Percentiles rank a stretch among this genome's conserved stretches.
Conservation (phyloP, 2,888 invertebrate genomes). For the Drepana falcataria region DNA sequence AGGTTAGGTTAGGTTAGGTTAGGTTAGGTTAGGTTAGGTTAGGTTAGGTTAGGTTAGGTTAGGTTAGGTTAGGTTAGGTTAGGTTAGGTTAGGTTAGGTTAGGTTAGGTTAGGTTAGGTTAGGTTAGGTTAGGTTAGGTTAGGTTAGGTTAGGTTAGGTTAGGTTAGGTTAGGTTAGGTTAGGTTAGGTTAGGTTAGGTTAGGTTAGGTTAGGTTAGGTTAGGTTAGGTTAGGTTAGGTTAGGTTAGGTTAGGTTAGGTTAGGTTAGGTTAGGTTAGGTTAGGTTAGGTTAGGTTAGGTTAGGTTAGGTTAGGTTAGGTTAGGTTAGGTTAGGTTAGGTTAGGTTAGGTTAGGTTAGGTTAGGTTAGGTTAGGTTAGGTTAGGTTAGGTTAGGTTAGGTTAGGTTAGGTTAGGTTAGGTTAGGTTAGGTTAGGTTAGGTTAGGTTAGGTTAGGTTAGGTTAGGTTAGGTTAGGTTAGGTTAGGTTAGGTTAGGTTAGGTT, state of each 20-base stretch:
- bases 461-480: too few relatives aligned
- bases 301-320: slow-evolving; percentile 9
- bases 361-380: slow-evolving; percentile 11
- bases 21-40: slow-evolving; percentile 2
- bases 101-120: slow-evolving; percentile 11
- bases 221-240: slow-evolving; percentile 7
- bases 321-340: slow-evolving; percentile 8
- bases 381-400: slow-evolving; percentile 11
- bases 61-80: slow-evolving; percentile 9
- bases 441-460: slow-evolving; percentile 11
- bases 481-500: slow-evolving; percentile 10
- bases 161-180: slow-evolving; percentile 11
- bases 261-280: slow-evolving; percentile 2
- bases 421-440: slow-evolving; percentile 12
- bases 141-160: too few relatives aligned
- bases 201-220: slow-evolving; percentile 9
- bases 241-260: slow-evolving; percentile 4
- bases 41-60: slow-evolving; percentile 6
- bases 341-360: slow-evolving; percentile 8
- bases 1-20: slow-evolving; percentile 9
- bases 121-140: slow-evolving; percentile 11
- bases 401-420: slow-evolving; percentile 12
- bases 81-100: slow-evolving; percentile 12
- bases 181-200: slow-evolving; percentile 9
- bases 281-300: too few relatives aligned